A percentile compares a stretch with the other conserved stretches of the same genome.
Conservation (phyloP, 2,113 vertebrate species). For the Sturnira hondurensis region DNA sequence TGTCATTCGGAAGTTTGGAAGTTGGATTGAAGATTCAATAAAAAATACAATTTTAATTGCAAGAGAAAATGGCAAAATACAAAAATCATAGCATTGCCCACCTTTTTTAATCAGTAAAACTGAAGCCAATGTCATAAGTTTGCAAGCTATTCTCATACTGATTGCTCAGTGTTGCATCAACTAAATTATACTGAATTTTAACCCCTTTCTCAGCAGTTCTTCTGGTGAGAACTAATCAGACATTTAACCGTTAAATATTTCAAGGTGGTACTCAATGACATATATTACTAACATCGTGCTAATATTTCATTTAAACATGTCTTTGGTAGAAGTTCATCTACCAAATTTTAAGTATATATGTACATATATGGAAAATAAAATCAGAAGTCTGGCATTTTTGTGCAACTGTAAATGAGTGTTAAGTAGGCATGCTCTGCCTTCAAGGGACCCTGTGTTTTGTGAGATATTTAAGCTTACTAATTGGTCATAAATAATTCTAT, state of each 20-base stretch:
- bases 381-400: not conserved
- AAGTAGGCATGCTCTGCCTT: not conserved
- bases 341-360: not conserved
- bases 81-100: not conserved
- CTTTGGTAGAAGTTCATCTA: not conserved
- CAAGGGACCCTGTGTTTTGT: slow-evolving; percentile 10
- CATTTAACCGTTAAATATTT: not conserved
- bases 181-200: not conserved
- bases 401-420: not conserved
- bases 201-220: not conserved
- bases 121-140: not conserved
- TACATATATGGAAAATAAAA: not conserved
- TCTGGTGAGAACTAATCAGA: slow-evolving; percentile 7
- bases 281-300: not conserved
- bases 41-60: not conserved
- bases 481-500: slow-evolving; percentile 58
- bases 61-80: not conserved
- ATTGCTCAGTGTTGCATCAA: not conserved
- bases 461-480: slow-evolving; percentile 61
- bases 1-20: not conserved
- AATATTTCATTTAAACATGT: not conserved
- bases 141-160: not conserved
- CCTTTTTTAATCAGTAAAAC: not conserved
- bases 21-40: not conserved
- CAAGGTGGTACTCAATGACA: not conserved